A percentile compares a stretch with the other conserved stretches of the same genome.
Evolutionary conservation across 2,888 invertebrate species (phyloP).

Genomic region (Drosophila siamana): DNA sequence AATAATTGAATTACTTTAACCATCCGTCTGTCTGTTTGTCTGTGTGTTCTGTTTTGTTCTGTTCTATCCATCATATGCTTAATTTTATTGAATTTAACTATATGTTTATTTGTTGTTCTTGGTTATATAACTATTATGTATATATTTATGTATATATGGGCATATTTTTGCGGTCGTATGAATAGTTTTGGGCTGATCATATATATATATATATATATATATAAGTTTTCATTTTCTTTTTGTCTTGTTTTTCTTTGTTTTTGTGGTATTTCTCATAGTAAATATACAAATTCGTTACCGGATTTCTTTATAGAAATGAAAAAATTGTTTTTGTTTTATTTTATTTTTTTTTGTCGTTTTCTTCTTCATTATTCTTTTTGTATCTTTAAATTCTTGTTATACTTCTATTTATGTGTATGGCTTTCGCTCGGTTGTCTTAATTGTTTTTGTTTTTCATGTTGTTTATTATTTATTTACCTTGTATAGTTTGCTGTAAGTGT

Average conservation of each 20-base stretch:
- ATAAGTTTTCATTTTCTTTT: slow-evolving; percentile 30
- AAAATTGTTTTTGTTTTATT: slow-evolving; percentile 55
- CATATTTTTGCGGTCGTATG: slow-evolving; percentile 55
- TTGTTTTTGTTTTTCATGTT: slow-evolving; percentile 25
- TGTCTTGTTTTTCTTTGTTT: slow-evolving; percentile 30
- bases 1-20: slow-evolving; percentile 71
- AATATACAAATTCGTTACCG: slow-evolving; percentile 79
- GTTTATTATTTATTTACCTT: slow-evolving; percentile 66
- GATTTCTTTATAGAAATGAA: slow-evolving; percentile 79
- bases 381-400: slow-evolving; percentile 70
- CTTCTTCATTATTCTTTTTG: slow-evolving; percentile 21
- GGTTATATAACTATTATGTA: slow-evolving; percentile 74
- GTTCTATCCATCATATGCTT: slow-evolving; percentile 55
- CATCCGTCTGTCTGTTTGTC: slow-evolving; percentile 39
- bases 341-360: slow-evolving; percentile 11
- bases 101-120: slow-evolving; percentile 81
- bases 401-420: slow-evolving; percentile 71
- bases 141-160: slow-evolving; percentile 52
- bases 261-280: slow-evolving; percentile 62
- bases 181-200: slow-evolving; percentile 51
- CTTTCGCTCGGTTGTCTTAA: slow-evolving; percentile 50
- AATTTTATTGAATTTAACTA: slow-evolving; percentile 78
- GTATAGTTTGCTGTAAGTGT: slow-evolving; percentile 80
- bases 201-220: slow-evolving; percentile 33
- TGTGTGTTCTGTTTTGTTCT: slow-evolving; percentile 9